A percentile compares a stretch with the other conserved stretches of the same genome.
phyloP scores from a whole-genome alignment of 2,888 invertebrate genomes.

The Hydropsyche betteni region DNA sequence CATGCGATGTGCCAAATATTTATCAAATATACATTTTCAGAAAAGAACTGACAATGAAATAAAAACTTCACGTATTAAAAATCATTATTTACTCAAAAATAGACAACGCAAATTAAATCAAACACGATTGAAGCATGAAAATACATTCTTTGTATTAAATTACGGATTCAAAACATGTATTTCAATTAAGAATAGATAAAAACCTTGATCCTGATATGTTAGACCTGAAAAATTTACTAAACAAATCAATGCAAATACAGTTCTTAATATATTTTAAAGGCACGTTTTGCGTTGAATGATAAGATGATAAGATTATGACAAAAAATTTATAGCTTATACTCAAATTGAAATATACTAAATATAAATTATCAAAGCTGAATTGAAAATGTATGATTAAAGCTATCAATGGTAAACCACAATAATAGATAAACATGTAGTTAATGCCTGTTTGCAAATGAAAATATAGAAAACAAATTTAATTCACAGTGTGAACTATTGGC shows the following conservation, averaged over 20 bases:
- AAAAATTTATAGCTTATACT: too few relatives aligned
- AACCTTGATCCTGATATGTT: conserved; percentile 67
- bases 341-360: too few relatives aligned
- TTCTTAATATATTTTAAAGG: conserved; percentile 53
- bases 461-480: too few relatives aligned
- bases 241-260: conserved; percentile 64
- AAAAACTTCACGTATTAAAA: conserved; percentile 52
- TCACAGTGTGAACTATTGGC: too few relatives aligned
- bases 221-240: conserved; percentile 68
- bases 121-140: conserved; percentile 37
- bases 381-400: too few relatives aligned
- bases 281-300: conserved; percentile 36
- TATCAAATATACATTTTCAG: conserved; percentile 42
- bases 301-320: too few relatives aligned
- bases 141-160: conserved; percentile 38
- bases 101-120: conserved; percentile 48
- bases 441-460: background rate
- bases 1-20: conserved; percentile 28
- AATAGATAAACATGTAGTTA: too few relatives aligned
- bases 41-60: conserved; percentile 47
- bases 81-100: conserved; percentile 54
- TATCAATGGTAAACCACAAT: too few relatives aligned
- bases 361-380: too few relatives aligned
- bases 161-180: conserved; percentile 56
- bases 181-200: conserved; percentile 57